phyloP scores from a whole-genome alignment of 2,113 vertebrate species.

The Alligator mississippiensis region DNA sequence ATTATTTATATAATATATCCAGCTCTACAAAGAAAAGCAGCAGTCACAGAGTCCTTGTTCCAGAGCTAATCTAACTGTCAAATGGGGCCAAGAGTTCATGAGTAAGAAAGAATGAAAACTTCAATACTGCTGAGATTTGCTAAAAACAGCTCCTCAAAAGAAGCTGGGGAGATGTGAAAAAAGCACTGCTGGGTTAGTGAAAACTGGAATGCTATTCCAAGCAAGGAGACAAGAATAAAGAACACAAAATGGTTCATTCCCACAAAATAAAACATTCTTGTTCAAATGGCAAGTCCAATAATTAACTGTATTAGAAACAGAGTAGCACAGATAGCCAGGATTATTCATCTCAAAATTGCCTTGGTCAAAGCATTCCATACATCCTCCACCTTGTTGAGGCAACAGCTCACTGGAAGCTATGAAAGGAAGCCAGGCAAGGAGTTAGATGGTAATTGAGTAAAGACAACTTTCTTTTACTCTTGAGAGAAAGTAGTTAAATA shows the following conservation, averaged over 20 bases:
- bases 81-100: not conserved
- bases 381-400: not conserved
- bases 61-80: conserved; percentile 31
- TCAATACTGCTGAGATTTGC: not conserved
- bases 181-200: not conserved
- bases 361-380: not conserved
- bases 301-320: no score
- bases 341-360: not conserved
- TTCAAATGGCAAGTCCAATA: not conserved
- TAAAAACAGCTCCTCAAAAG: not conserved
- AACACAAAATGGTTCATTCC: not conserved
- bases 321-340: no score
- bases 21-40: conserved; percentile 31
- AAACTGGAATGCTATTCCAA: not conserved
- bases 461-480: not conserved
- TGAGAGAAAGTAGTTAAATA: not conserved
- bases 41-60: conserved; percentile 48
- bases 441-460: not conserved
- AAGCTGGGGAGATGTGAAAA: not conserved
- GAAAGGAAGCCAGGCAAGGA: not conserved
- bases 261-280: not conserved
- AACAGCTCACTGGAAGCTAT: not conserved
- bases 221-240: not conserved
- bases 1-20: not conserved
- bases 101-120: not conserved